Conservation (phyloP, 1,140 invertebrate genomes). For the Agraylea sexmaculata region DNA sequence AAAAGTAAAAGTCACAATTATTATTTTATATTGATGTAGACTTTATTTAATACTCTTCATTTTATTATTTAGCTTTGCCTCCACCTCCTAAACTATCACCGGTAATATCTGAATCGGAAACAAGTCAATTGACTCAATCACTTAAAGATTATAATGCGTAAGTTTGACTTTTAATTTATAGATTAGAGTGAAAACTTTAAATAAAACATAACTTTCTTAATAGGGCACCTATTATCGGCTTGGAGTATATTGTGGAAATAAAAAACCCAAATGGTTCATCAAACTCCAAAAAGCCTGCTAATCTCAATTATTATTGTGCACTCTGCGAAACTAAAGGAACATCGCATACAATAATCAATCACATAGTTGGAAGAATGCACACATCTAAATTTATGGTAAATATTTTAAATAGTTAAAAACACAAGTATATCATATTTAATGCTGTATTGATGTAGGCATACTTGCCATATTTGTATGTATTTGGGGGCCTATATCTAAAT, state of each 20-base stretch:
- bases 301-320: conserved; percentile 9
- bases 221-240: conserved; percentile 14
- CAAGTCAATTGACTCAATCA: not conserved
- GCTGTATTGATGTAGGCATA: not conserved
- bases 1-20: not conserved
- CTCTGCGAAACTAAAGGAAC: conserved; percentile 10
- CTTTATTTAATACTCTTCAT: not conserved
- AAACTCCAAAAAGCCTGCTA: too few relatives aligned
- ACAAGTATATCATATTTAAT: conserved; percentile 1
- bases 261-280: not conserved
- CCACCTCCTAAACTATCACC: not conserved
- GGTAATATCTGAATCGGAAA: not conserved
- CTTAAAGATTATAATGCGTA: not conserved
- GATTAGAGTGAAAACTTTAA: not conserved
- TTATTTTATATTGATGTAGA: not conserved
- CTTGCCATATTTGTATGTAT: too few relatives aligned
- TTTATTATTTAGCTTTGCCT: not conserved
- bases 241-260: conserved; percentile 16
- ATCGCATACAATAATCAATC: conserved; percentile 10
- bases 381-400: conserved; percentile 17
- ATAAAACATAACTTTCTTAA: not conserved
- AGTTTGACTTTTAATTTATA: not conserved
- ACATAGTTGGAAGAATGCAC: conserved; percentile 12
- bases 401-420: not conserved
- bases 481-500: too few relatives aligned